Conservation (phyloP, 2,888 invertebrate species). For the Agrilus mali region DNA sequence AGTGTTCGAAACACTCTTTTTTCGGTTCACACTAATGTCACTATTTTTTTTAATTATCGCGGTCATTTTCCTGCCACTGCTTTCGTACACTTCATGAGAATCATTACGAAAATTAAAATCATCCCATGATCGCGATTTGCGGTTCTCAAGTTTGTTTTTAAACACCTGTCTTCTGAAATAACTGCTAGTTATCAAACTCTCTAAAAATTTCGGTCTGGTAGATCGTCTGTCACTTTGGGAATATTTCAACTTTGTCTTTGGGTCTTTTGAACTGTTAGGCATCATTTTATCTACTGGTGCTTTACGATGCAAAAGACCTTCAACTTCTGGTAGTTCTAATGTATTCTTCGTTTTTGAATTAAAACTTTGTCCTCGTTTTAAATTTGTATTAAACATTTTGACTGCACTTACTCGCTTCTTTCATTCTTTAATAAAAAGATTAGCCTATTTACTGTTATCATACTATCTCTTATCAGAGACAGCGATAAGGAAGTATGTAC, state of each 20-base stretch:
- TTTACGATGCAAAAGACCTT: background rate
- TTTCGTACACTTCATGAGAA: too few species aligned
- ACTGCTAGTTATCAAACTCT: background rate
- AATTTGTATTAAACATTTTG: conserved; percentile 1
- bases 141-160: conserved; percentile 7
- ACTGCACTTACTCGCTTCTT: background rate
- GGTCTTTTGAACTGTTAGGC: too few species aligned
- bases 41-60: too few species aligned
- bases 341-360: conserved; percentile 1
- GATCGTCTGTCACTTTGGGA: conserved; percentile 3
- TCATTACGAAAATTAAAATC: background rate
- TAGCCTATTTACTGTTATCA: too few species aligned
- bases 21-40: too few species aligned
- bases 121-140: conserved; percentile 9
- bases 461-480: too few species aligned
- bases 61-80: too few species aligned
- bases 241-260: conserved; percentile 2
- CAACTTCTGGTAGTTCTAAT: conserved; percentile 1
- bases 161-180: background rate
- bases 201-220: background rate
- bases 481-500: too few species aligned
- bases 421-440: too few species aligned
- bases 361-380: conserved; percentile 9
- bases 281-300: too few species aligned
- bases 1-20: too few species aligned